Base-by-base conservation (phyloP, 2,113 vertebrate genomes). In the Alligator sinensis region DNA sequence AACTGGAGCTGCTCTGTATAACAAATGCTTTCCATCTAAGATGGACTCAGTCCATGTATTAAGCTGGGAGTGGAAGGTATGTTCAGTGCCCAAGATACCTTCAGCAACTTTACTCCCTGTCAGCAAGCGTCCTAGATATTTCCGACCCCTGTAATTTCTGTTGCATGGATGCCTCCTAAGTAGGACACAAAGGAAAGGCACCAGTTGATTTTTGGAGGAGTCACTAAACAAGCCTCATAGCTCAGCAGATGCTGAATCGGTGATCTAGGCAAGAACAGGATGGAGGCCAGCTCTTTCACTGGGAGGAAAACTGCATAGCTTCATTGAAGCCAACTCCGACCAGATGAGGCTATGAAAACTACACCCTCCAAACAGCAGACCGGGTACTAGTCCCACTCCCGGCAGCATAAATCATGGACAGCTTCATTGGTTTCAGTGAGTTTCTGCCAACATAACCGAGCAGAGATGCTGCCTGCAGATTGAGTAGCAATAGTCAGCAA, bases 21-120 rank as follows among this genome's bases (percentile, higher is more conserved):
- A 14, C 1, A 57, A 66, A 77, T 5, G 1, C 7, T n/a, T 28
- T 22, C 4, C 22, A 11, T 10, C 54, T 87, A 47, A 47, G 10
- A 60, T 77, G 15, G 62, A 2, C 57, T 15, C 66, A 75, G 22
- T 28, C 15, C 4, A 15, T 8, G 0, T 1, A 19, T 54, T 9
- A 9, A 8, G 11, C 2, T 21, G 68, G 15, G 28, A 77, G 57
- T 25, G 64, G 16, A 6, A 68, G 0, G 0, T 9, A 0, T 1
- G 5, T 84, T 62, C 54, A 80, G 11, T 47, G 19, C 6, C 76
- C 78, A n/a, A 38, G 17, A 66, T 13, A 80, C 24, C 7, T 11
- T 54, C 1, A 34, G n/a, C 30, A 30, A 30, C 30, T 68, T 28
- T 28, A 16, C 2, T 47, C 59, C 58, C 21, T 82, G 18, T 74